Evolutionary conservation across 2,888 invertebrate species (phyloP).

Genomic region (Congeria kusceri): DNA sequence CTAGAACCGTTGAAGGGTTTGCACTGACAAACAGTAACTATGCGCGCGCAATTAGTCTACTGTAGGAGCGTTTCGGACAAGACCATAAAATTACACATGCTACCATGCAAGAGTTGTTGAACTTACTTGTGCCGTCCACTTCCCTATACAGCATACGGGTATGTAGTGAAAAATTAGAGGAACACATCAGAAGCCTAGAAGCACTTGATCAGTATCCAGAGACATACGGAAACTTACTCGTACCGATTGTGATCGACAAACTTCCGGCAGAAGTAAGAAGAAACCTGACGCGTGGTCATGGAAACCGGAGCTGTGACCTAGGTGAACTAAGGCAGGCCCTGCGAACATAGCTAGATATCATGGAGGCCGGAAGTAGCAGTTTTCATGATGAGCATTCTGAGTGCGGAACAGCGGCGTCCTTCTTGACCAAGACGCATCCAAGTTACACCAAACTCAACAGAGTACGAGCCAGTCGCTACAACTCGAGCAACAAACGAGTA

Average conservation of each 20-base stretch:
- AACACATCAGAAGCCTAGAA: slow-evolving; percentile 21
- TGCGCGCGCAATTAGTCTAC: slow-evolving; percentile 10
- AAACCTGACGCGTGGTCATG: slow-evolving; percentile 15
- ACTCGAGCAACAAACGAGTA: no score
- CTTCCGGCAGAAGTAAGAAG: slow-evolving; percentile 4
- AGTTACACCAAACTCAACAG: no score
- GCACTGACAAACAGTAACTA: slow-evolving; percentile 33
- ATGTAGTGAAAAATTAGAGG: slow-evolving; percentile 16
- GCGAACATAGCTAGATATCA: no score
- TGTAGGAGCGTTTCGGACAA: slow-evolving; percentile 13
- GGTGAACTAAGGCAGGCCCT: no score
- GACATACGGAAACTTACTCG: slow-evolving; percentile 26
- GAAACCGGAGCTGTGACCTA: no score
- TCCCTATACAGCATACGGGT: slow-evolving; percentile 2
- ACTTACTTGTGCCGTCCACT: slow-evolving; percentile 11
- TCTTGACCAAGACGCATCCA: no score
- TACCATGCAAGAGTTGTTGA: slow-evolving; percentile 23
- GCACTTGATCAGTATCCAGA: slow-evolving; percentile 7
- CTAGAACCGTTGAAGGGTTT: slow-evolving; percentile 23
- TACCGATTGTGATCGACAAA: slow-evolving; percentile 18
- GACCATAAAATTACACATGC: slow-evolving; percentile 24
- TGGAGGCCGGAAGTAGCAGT: no score
- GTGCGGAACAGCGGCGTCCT: no score
- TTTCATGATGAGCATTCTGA: no score
- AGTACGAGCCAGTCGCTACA: no score